Evolutionary conservation across 2,888 invertebrate genomes (phyloP), one percentile per base, ranked within the genome.

Genomic region (Dolomedes plantarius): DNA sequence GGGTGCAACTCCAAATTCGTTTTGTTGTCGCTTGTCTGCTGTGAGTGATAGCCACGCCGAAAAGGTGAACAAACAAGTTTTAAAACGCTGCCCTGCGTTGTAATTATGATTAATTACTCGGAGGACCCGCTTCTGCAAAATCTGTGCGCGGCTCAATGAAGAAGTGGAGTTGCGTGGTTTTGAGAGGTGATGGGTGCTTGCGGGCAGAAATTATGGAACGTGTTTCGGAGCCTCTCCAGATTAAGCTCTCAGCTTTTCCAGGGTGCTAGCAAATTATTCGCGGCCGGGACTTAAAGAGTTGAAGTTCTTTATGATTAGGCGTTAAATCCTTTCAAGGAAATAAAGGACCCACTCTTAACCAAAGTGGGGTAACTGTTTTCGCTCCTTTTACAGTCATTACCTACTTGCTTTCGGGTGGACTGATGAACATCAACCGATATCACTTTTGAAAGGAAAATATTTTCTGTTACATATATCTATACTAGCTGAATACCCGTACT

Each of bases 81-180:
- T 76, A 72, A 83, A 75, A 69, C 64, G 76, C 16, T n/a, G 65
- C 76, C 64, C 9, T 28, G 64, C 68, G 62, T 83, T 46, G 41
- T 67, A 83, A 83, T 83, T 83, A 83, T 83, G 82, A 83, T 83
- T 83, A 83, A 83, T 83, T 83, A 76, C 68, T 68, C 36, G 41
- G 32, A 50, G 32, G 19, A 67, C 32, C 32, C 29, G 32, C 27
- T 28, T 32, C 16, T 67, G 41, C 16, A 46, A 46, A 46, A 11
- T 46, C 16, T 46, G 1, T 46, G 41, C 16, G n/a, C 16, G 13
- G 16, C 11, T 46, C 41, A 46, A 13, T 13, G 41, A 46, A 46
- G 41, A 9, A 9, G 16, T 41, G 9, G 41, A 36, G n/a, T n/a
- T n/a, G n/a, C n/a, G 16, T 9, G 16, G 16, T 36, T 36, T 36